These are phyloP conservation scores for Cerastis leucographa DNA, from an alignment of 2,888 invertebrate genomes.

Conservation along the genomic window DNA sequence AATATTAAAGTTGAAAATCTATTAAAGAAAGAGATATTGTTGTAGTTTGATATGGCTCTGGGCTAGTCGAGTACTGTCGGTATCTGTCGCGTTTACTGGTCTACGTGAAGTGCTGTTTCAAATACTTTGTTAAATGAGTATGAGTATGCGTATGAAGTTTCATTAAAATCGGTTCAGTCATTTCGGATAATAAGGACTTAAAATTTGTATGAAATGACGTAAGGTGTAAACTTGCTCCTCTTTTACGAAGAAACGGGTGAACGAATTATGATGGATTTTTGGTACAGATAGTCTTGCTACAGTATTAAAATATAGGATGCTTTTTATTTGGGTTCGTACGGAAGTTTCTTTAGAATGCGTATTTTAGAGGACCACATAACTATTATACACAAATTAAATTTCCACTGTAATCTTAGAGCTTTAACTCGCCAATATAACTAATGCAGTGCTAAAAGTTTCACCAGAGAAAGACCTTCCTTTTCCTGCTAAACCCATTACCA, in stretches of 20 bases:
- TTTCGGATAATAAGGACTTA: too few species aligned
- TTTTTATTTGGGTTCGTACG: not conserved
- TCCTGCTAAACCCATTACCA: conserved; percentile 15
- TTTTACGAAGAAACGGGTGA: not conserved
- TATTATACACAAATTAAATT: not conserved
- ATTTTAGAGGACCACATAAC: not conserved
- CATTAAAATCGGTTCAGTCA: too few species aligned
- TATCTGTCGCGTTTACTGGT: conserved; percentile 11
- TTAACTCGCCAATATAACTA: not conserved
- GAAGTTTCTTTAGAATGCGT: not conserved
- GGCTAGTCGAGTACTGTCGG: not conserved
- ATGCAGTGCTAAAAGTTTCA: not conserved
- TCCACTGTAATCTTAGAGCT: not conserved
- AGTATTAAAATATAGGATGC: not conserved
- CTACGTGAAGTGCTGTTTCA: not conserved
- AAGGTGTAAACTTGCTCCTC: not conserved
- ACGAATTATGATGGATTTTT: not conserved
- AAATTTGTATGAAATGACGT: too few species aligned
- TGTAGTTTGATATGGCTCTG: too few species aligned
- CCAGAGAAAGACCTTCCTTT: not conserved
- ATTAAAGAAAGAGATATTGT: too few species aligned
- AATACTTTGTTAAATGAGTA: too few species aligned
- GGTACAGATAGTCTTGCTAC: not conserved
- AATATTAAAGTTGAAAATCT: too few species aligned
- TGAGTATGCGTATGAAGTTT: too few species aligned